Evolutionary conservation across 2,797 vertebrate genomes (phyloP).

Genomic region (Thalassophryne amazonica): DNA sequence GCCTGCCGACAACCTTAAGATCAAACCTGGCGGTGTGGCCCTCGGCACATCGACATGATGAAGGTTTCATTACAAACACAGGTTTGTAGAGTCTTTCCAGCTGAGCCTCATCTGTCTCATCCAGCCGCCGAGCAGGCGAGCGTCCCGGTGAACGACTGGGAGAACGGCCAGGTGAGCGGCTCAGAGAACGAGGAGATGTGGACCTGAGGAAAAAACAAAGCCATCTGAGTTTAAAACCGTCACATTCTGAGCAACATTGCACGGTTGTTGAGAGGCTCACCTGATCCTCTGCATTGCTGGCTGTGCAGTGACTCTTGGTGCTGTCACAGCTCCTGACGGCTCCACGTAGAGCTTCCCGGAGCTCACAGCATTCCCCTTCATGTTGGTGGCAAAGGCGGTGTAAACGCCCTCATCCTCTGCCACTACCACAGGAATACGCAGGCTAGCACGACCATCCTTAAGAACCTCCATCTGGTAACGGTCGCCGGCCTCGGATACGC

Average conservation of each 20-base stretch:
- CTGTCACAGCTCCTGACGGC: conserved; percentile 77
- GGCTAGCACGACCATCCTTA: conserved; percentile 89
- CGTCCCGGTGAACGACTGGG: conserved; percentile 86
- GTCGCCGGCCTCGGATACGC: conserved; percentile 84
- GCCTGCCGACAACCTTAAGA: conserved; percentile 95
- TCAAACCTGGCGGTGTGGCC: conserved; percentile 98
- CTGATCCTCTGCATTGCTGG: conserved; percentile 88
- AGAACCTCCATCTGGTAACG: conserved; percentile 89
- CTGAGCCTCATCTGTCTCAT: conserved; percentile 93
- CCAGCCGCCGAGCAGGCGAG: conserved; percentile 90
- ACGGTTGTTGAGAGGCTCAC: conserved; percentile 73
- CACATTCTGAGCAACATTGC: no score
- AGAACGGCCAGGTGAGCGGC: conserved; percentile 83
- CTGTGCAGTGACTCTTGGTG: conserved; percentile 84
- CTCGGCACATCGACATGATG: conserved; percentile 91
- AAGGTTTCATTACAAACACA: conserved; percentile 94
- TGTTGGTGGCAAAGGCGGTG: conserved; percentile 88
- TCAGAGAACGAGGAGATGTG: conserved; percentile 90
- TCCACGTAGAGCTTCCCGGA: conserved; percentile 95
- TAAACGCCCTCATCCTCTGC: conserved; percentile 96
- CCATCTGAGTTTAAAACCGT: no score
- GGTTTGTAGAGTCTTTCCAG: conserved; percentile 97
- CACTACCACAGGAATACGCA: conserved; percentile 85
- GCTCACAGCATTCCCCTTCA: conserved; percentile 92
- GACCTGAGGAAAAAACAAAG: conserved; percentile 68